Conservation (phyloP, 1,140 invertebrate genomes). For the Rhopalosiphum padi region DNA sequence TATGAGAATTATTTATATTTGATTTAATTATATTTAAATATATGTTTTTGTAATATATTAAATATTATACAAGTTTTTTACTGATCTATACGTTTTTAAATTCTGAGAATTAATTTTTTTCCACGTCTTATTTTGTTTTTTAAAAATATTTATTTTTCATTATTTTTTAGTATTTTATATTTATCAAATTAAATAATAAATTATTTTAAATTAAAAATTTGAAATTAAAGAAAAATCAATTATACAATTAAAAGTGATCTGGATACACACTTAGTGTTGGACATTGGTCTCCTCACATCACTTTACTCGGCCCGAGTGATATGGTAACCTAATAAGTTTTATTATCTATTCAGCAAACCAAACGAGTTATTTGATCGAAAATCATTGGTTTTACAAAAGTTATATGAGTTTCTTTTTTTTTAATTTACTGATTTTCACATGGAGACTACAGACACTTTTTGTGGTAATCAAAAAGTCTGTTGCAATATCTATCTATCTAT, state of each 20-base stretch:
- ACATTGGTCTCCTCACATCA: not conserved
- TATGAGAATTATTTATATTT: not conserved
- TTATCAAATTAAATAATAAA: not conserved
- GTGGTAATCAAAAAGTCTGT: not conserved
- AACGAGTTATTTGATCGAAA: not conserved
- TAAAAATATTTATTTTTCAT: not conserved
- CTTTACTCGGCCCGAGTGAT: not conserved
- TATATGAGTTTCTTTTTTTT: not conserved
- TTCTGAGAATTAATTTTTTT: not conserved
- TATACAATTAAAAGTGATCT: not conserved
- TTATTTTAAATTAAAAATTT: slow-evolving; percentile 8
- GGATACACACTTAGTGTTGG: not conserved
- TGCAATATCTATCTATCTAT: not conserved
- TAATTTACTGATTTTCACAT: not conserved
- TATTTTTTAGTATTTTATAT: not conserved
- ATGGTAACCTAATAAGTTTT: not conserved
- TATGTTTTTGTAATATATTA: not conserved
- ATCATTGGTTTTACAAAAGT: not conserved
- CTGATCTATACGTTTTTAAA: not conserved
- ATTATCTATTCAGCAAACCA: not conserved
- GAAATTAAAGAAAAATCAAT: not conserved
- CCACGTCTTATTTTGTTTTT: not conserved
- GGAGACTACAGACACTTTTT: not conserved
- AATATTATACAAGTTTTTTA: not conserved
- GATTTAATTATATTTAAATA: not conserved